A percentile compares a stretch with the other conserved stretches of the same genome.
Evolutionary conservation across 2,888 invertebrate genomes (phyloP).

Genomic region (Sarcophaga rosellei): DNA sequence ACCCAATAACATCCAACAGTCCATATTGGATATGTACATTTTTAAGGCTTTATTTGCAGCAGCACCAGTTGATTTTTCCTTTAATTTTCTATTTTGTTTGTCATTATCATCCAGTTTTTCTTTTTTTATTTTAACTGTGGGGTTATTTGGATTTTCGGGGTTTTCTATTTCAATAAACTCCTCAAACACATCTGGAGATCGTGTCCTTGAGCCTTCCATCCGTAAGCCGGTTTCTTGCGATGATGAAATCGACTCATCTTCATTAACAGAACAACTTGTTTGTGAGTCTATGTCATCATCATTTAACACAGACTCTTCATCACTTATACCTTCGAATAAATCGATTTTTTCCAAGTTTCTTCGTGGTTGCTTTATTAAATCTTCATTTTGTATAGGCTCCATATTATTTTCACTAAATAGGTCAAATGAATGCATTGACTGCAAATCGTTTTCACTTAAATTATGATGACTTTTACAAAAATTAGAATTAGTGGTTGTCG

Average conservation of each 20-base stretch:
- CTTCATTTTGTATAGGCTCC: conserved; percentile 73
- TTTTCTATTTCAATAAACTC: conserved; percentile 49
- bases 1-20: conserved; percentile 79
- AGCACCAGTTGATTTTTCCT: neutral
- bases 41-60: conserved; percentile 20
- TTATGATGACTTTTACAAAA: neutral
- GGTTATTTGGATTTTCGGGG: neutral
- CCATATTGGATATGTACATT: conserved; percentile 77
- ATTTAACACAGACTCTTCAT: conserved; percentile 66
- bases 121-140: neutral
- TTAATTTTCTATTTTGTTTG: conserved; percentile 14
- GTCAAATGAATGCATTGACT: conserved; percentile 72
- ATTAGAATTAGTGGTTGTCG: neutral
- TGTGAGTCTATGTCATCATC: conserved; percentile 7
- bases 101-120: neutral
- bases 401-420: conserved; percentile 74
- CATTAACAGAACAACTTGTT: neutral
- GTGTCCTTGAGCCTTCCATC: neutral
- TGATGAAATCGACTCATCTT: conserved; percentile 9
- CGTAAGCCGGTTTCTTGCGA: neutral
- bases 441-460: conserved; percentile 24
- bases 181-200: neutral
- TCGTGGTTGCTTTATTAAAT: conserved; percentile 71
- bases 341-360: conserved; percentile 71
- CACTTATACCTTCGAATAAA: conserved; percentile 71